Base-by-base conservation (phyloP, 2,797 vertebrate genomes). In the Galagoides demidoff region DNA sequence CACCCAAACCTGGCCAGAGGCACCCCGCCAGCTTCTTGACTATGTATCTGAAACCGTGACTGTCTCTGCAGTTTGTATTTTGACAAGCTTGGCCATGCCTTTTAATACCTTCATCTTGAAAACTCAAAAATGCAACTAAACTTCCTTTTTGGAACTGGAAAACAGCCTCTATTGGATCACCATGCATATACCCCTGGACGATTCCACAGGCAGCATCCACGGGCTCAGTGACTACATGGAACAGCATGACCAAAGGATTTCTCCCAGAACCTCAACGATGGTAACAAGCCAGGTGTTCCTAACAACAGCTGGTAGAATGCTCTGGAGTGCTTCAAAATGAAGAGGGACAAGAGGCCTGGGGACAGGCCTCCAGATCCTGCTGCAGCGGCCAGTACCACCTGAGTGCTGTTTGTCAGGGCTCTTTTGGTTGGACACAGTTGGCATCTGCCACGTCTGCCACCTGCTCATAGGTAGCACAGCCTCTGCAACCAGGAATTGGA, bases 181-280 rank as follows among this genome's bases (percentile, higher is more conserved):
- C 0, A 20, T 0, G 39, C 20, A 82, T 1, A 11, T 2, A 16
- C 3, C 29, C 25, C 49, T 29, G 2, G 25, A 25, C 8, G 22
- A 70, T 14, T 57, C 77, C 17, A 10, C 0, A 14, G 49, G 63
- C 0, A 14, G 49, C 49, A 49, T 68, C 87, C 86, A 27, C 49
- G 25, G 52, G 8, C 25, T 31, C 39, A 8, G 61, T 14, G 34
- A 61, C n/a, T 27, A 14, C 3, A 1, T 0, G 57, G 39, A 49
- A 37, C 63, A 61, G n/a, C 34, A 52, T 5, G 19, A 19, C 31
- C 23, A 12, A 10, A 29, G 29, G 29, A 63, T 43, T 89, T 73
- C 34, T 19, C 43, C 14, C 23, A 79, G 61, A 87, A 57, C 13
- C 22, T 70, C 81, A 68, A 27, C 8, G 22, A 61, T 22, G 29